Evolutionary conservation across 2,888 invertebrate genomes (phyloP).

Genomic region (Noctuana brunneofusca): DNA sequence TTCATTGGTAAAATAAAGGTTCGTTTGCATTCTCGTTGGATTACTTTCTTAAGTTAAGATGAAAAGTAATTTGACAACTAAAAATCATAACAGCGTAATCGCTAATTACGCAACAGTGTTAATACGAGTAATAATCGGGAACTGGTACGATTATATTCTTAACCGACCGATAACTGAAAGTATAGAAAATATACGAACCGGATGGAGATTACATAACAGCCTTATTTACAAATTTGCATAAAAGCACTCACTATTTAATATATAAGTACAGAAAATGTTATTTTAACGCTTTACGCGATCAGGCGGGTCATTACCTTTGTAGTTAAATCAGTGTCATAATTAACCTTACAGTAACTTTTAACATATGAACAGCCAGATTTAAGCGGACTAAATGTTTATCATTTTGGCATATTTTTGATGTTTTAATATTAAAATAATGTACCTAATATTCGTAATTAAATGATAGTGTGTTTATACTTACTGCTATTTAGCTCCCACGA

Average conservation of each 20-base stretch:
- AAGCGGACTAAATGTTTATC: too few relatives aligned
- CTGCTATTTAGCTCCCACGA: neutral
- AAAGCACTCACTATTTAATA: neutral
- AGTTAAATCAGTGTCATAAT: too few relatives aligned
- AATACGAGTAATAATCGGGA: constrained; percentile 10
- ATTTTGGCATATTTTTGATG: too few relatives aligned
- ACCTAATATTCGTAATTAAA: too few relatives aligned
- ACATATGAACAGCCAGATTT: too few relatives aligned
- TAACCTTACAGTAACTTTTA: too few relatives aligned
- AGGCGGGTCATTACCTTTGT: neutral
- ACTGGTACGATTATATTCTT: constrained; percentile 8
- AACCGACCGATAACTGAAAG: neutral
- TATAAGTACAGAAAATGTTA: too few relatives aligned
- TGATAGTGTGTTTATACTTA: neutral
- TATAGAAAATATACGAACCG: constrained; percentile 6
- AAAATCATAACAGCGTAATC: constrained; percentile 15
- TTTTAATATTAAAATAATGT: too few relatives aligned
- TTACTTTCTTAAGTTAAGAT: constrained; percentile 15
- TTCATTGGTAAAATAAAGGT: neutral
- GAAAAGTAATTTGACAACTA: constrained; percentile 17
- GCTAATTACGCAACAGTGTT: constrained; percentile 20
- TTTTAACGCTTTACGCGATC: neutral
- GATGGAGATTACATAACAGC: constrained; percentile 10
- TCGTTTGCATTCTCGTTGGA: neutral
- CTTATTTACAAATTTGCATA: constrained; percentile 10